These are phyloP conservation scores for Coenonympha arcania DNA, from an alignment of 2,888 invertebrate genomes.

Conservation along the genomic window DNA sequence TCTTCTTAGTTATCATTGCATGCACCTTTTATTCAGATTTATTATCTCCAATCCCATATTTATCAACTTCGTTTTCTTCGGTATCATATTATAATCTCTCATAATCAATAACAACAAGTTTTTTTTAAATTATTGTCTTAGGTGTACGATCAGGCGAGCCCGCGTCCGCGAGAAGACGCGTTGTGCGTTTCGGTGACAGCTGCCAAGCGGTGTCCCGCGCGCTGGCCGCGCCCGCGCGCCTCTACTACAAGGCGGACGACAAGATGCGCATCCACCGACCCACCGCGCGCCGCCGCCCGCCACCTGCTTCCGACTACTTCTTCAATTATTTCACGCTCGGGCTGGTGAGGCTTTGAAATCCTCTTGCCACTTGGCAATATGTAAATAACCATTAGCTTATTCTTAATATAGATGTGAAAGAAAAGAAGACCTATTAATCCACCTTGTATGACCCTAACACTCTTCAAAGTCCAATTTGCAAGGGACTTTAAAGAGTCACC, in stretches of 20 bases:
- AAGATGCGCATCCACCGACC: slow-evolving; percentile 99
- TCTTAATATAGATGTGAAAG: background rate
- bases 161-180: slow-evolving; percentile 75
- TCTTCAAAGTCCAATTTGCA: no score
- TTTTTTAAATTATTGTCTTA: background rate
- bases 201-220: slow-evolving; percentile 91
- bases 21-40: no score
- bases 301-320: slow-evolving; percentile 94
- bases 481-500: no score
- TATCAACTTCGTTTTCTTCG: no score
- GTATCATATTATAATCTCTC: no score
- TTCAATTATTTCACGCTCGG: slow-evolving; percentile 99
- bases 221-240: slow-evolving; percentile 91
- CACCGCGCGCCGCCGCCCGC: slow-evolving; percentile 83
- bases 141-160: slow-evolving; percentile 75
- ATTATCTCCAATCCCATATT: no score
- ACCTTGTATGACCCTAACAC: background rate
- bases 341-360: no score
- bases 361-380: no score
- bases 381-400: no score
- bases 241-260: slow-evolving; percentile 98
- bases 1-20: no score
- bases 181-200: slow-evolving; percentile 87
- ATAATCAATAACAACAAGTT: background rate
- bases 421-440: background rate